Evolutionary conservation across 92 coral and sea anemone genomes (phyloP).

Genomic region (Hydrozoanthus gracilis): DNA sequence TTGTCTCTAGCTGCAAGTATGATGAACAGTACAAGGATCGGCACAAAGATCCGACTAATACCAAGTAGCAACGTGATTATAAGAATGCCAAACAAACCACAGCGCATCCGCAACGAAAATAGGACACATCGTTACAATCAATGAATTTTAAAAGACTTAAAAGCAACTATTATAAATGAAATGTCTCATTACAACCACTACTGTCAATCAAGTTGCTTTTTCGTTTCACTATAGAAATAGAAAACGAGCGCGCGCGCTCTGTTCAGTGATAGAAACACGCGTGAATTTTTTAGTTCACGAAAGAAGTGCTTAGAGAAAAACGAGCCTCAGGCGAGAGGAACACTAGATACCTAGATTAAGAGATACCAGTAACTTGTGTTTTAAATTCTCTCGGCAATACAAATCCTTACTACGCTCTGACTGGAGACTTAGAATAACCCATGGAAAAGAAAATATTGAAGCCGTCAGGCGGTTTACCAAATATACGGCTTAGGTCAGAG

Average conservation of each 20-base stretch:
- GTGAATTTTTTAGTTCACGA: no score
- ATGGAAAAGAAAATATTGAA: background rate
- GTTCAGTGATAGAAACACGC: no score
- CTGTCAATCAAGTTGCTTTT: no score
- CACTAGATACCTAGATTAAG: background rate
- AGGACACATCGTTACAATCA: no score
- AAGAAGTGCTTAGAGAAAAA: no score
- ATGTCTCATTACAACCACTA: no score
- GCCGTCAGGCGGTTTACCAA: background rate
- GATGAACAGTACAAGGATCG: slow-evolving; percentile 1
- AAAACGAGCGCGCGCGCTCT: no score
- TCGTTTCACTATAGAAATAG: no score
- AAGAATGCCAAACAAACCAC: background rate
- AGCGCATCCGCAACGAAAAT: background rate
- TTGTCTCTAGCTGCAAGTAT: no score
- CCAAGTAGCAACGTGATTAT: background rate
- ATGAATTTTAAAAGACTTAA: no score
- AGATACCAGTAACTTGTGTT: slow-evolving; percentile 14
- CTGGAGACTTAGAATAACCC: background rate
- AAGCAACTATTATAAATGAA: no score
- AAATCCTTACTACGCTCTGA: slow-evolving; percentile 34
- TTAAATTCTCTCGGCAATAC: slow-evolving; percentile 27
- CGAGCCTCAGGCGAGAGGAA: background rate
- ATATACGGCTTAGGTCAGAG: no score
- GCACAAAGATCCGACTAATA: background rate